Percentiles rank a stretch among this genome's conserved stretches.
Conservation (phyloP, 2,888 invertebrate genomes). For the Mesodorylaimus sp. region DNA sequence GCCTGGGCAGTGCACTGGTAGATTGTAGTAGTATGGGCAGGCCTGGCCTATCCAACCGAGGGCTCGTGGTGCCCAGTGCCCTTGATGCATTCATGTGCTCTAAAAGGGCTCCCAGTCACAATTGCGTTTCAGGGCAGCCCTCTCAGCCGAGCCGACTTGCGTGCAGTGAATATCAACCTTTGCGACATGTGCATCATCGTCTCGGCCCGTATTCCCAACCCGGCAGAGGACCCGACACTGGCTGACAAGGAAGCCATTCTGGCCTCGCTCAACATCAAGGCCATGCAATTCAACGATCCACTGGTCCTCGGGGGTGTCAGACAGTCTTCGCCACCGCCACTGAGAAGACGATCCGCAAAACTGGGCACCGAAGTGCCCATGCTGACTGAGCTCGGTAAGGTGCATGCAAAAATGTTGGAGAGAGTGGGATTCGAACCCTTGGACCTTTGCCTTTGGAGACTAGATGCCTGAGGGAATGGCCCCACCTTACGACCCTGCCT, state of each 20-base stretch:
- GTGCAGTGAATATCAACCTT: slow-evolving; percentile 97
- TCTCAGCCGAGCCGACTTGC: slow-evolving; percentile 90
- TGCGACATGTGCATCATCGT: slow-evolving; percentile 99
- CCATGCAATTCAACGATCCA: slow-evolving; percentile 45
- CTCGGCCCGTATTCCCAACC: slow-evolving; percentile 93
- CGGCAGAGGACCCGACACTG: slow-evolving; percentile 92
- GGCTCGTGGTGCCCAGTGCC: no score
- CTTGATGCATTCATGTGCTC: no score
- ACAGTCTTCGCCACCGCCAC: slow-evolving; percentile 57
- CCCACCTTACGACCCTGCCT: no score
- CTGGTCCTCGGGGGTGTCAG: no score
- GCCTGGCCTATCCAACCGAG: no score
- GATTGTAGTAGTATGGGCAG: no score
- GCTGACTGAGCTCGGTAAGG: slow-evolving; percentile 68
- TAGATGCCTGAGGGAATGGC: no score
- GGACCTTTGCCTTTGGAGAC: no score
- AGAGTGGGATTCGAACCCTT: no score
- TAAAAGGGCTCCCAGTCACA: no score
- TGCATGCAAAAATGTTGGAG: neutral
- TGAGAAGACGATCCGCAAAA: slow-evolving; percentile 72
- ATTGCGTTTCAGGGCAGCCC: slow-evolving; percentile 95
- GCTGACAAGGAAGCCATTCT: slow-evolving; percentile 99
- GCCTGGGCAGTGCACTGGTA: no score
- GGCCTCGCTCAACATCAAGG: slow-evolving; percentile 97
- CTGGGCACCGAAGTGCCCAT: slow-evolving; percentile 98